Evolutionary conservation across 2,888 invertebrate species (phyloP), one percentile per base, ranked within the genome.

Genomic region (Torymus tubicola): DNA sequence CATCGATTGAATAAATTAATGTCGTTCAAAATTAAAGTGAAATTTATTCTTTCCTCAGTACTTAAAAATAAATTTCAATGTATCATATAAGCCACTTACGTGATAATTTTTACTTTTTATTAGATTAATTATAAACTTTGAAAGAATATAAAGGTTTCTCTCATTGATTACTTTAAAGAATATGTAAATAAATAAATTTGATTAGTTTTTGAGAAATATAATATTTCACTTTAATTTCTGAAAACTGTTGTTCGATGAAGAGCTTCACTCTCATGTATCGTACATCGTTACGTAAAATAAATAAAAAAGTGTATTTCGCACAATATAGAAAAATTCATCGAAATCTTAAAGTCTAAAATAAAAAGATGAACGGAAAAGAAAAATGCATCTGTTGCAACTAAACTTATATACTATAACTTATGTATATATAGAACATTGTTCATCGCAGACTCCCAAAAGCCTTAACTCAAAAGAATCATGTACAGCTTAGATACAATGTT

Each of bases 311-410:
- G 16, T 55, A n/a, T 64, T 76, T 58, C 61, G 71, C 76, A 67
- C 42, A 53, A 60, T 57, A 57, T 64, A 75, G 71, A 71, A 78
- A 70, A 81, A 70, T 75, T 67, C 31, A 3, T 77, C 69, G 52
- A 64, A 69, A 73, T 70, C 70, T 81, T 78, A 81, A 11, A 71
- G 21, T 50, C 61, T 73, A 78, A 75, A 52, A 57, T 68, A 80
- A 77, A 77, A 82, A 73, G 79, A 77, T 77, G 68, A 79, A 76
- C 69, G 69, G 73, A 80, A 81, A 79, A 77, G 60, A 73, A 75
- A 80, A 82, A 82, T 80, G 79, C 79, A 65, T 76, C 42, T 72
- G 60, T 73, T 77, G 77, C 72, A 69, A 58, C 71, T 79, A 79
- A 69, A 75, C 79, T 81, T 81, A 74, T 42, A 53, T 1, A 58